phyloP scores from a whole-genome alignment of 2,113 vertebrate genomes.

The Nothoprocta perdicaria region DNA sequence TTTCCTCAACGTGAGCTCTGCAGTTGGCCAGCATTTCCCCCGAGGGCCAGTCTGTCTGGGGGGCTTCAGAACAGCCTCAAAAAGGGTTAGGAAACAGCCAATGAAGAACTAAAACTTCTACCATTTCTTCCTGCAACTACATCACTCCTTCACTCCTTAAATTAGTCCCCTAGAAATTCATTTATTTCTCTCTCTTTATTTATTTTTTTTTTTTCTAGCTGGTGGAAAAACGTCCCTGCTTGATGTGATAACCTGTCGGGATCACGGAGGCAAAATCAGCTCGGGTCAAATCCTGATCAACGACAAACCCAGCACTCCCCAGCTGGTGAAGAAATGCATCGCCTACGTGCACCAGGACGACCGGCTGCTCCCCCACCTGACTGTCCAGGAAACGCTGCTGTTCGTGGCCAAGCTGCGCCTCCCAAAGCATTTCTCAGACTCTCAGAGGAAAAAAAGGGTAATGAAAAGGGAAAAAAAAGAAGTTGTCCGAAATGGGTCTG shows the following conservation, averaged over 20 bases:
- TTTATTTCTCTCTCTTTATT: neutral
- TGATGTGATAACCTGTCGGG: slow-evolving; percentile 91
- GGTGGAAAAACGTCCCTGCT: slow-evolving; percentile 91
- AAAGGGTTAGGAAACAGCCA: neutral
- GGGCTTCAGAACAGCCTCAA: neutral
- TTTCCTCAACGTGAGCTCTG: neutral
- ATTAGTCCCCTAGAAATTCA: neutral
- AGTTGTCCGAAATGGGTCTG: slow-evolving; percentile 66
- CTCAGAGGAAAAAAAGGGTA: slow-evolving; percentile 91
- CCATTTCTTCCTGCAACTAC: neutral
- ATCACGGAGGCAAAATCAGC: slow-evolving; percentile 82
- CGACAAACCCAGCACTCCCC: slow-evolving; percentile 81
- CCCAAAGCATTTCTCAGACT: slow-evolving; percentile 87
- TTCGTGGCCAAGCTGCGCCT: slow-evolving; percentile 92
- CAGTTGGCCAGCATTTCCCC: neutral
- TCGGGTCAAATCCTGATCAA: slow-evolving; percentile 89
- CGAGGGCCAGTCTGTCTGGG: neutral
- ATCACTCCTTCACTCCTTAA: neutral
- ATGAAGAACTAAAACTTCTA: neutral
- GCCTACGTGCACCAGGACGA: slow-evolving; percentile 93
- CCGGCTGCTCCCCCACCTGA: slow-evolving; percentile 92
- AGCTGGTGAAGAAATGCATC: slow-evolving; percentile 88
- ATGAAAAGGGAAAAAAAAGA: slow-evolving; percentile 65
- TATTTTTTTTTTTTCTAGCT: slow-evolving; percentile 78
- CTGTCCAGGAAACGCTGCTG: slow-evolving; percentile 89